phyloP scores from a whole-genome alignment of 2,797 vertebrate species.

The Novumbra hubbsi region DNA sequence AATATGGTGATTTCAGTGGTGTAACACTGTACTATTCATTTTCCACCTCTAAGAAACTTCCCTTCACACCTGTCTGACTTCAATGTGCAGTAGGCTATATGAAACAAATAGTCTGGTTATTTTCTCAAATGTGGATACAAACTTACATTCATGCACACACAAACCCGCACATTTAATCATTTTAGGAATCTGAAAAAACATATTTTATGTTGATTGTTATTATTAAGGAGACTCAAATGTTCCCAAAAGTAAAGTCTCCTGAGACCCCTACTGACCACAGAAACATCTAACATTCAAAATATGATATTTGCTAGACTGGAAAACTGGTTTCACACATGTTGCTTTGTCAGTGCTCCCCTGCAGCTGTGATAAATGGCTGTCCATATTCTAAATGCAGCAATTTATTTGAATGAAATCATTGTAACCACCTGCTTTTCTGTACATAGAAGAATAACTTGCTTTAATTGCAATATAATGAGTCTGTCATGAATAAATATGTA shows the following conservation, averaged over 20 bases:
- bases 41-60: slow-evolving; percentile 6
- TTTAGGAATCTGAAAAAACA: not conserved
- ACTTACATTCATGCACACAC: not conserved
- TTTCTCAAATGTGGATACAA: not conserved
- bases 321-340: slow-evolving; percentile 15
- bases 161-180: not conserved
- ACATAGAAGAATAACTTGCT: slow-evolving; percentile 78
- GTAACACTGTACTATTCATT: slow-evolving; percentile 14
- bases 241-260: not conserved
- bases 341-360: slow-evolving; percentile 2
- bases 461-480: slow-evolving; percentile 66
- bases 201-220: not conserved
- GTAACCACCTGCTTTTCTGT: slow-evolving; percentile 71
- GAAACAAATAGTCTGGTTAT: not conserved
- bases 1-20: not conserved
- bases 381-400: slow-evolving; percentile 60
- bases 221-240: not conserved
- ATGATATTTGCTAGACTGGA: not conserved
- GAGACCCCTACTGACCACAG: not conserved
- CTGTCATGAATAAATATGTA: not conserved
- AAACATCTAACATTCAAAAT: not conserved
- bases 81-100: not conserved
- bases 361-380: slow-evolving; percentile 5
- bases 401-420: slow-evolving; percentile 56
- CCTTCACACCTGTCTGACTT: not conserved